Evolutionary conservation across 2,113 vertebrate genomes (phyloP).

Genomic region (Scomber scombrus): DNA sequence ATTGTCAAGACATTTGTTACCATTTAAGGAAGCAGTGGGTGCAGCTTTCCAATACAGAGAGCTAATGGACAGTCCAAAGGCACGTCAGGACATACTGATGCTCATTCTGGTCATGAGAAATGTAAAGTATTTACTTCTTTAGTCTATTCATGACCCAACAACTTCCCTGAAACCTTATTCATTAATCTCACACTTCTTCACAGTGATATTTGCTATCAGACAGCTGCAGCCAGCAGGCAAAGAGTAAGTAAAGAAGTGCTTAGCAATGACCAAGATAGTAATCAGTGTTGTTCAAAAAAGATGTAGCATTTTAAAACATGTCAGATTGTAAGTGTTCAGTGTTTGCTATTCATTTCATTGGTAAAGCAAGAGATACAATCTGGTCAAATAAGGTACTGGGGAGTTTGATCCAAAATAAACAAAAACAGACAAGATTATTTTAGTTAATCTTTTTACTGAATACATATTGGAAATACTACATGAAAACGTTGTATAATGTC

Average conservation of each 20-base stretch:
- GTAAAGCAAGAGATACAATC: not conserved
- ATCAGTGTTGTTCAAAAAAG: not conserved
- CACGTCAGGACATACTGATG: not conserved
- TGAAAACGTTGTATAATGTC: too few species aligned
- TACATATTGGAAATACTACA: too few species aligned
- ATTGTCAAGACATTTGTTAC: slow-evolving; percentile 52
- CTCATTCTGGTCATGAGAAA: not conserved
- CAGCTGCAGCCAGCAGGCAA: not conserved
- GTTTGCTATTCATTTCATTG: not conserved
- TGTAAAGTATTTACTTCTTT: not conserved
- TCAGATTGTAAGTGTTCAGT: not conserved
- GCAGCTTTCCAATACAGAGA: not conserved
- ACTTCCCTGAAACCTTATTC: not conserved
- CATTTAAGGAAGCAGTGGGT: slow-evolving; percentile 59
- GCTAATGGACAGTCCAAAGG: slow-evolving; percentile 5
- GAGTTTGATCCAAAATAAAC: slow-evolving; percentile 7
- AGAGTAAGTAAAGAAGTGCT: not conserved
- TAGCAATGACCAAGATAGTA: not conserved
- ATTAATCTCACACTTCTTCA: not conserved
- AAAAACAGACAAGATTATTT: too few species aligned
- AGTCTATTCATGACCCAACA: not conserved
- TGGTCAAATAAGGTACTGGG: not conserved
- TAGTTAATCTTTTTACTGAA: not conserved
- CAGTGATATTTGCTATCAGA: not conserved
- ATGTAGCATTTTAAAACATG: not conserved